Conservation (phyloP, 2,888 invertebrate species). For the Cheilosia vernalis region DNA sequence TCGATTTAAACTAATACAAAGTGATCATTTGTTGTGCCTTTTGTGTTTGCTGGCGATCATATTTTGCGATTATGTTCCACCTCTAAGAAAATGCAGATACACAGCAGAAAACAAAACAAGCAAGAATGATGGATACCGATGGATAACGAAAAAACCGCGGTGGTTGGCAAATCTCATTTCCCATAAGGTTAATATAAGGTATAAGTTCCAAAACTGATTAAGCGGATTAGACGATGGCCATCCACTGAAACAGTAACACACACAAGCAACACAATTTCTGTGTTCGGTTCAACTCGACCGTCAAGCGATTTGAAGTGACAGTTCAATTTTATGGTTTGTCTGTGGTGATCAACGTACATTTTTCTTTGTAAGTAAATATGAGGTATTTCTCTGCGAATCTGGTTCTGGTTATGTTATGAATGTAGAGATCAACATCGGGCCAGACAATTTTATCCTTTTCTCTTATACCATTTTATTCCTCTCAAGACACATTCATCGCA, state of each 20-base stretch:
- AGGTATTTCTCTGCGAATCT: conserved; percentile 21
- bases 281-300: conserved; percentile 61
- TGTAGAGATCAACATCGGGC: not conserved
- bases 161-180: conserved; percentile 41
- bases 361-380: conserved; percentile 34
- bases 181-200: conserved; percentile 51
- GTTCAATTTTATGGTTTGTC: conserved; percentile 84
- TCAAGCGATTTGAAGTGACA: conserved; percentile 83
- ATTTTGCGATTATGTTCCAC: conserved; percentile 36
- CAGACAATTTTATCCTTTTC: conserved; percentile 16
- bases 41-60: conserved; percentile 54
- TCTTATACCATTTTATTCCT: not conserved
- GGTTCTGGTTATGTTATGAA: not conserved
- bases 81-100: conserved; percentile 22
- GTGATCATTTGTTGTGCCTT: conserved; percentile 56
- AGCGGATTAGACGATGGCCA: conserved; percentile 55
- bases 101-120: conserved; percentile 5
- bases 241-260: conserved; percentile 47
- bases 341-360: conserved; percentile 80
- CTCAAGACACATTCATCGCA: conserved; percentile 2
- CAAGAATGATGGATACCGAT: conserved; percentile 33
- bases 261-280: conserved; percentile 32
- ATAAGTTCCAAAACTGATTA: conserved; percentile 57
- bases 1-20: conserved; percentile 56
- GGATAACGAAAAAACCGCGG: conserved; percentile 34